Percentiles rank a stretch among this genome's conserved stretches.
Evolutionary conservation across 2,888 invertebrate species (phyloP).

Genomic region (Nematopogon swammerdamellus): DNA sequence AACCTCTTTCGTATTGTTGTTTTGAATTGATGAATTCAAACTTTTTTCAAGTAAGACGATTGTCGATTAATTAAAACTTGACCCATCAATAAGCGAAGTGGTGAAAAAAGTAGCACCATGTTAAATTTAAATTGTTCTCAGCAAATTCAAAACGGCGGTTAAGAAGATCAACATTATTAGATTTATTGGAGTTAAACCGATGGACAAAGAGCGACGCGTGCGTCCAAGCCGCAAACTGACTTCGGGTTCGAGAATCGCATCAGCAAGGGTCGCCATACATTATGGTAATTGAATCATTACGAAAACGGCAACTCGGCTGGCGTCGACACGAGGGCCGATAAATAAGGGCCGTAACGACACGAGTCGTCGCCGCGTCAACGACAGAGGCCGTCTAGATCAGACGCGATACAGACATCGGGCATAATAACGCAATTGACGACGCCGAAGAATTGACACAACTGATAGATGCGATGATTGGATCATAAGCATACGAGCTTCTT

Average conservation of each 20-base stretch:
- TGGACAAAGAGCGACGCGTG: background rate
- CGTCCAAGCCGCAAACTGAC: no score
- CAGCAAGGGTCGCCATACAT: background rate
- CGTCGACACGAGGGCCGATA: background rate
- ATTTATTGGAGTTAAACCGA: background rate
- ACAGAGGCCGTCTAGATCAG: background rate
- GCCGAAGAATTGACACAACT: no score
- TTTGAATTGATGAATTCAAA: no score
- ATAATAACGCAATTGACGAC: background rate
- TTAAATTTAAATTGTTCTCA: background rate
- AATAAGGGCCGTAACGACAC: background rate
- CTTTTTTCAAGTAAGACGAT: no score
- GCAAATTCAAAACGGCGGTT: background rate
- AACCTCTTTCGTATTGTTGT: no score
- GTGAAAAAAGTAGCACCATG: no score
- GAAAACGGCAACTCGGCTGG: background rate
- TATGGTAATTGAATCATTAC: background rate
- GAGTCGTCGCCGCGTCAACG: background rate
- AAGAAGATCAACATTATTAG: background rate
- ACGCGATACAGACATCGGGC: background rate
- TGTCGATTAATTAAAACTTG: no score
- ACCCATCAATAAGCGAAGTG: no score
- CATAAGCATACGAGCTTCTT: no score
- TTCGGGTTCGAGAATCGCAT: no score
- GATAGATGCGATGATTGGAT: no score